Evolutionary conservation across 64 coral and sea anemone genomes (phyloP).

Genomic region (Trachythela sp.): DNA sequence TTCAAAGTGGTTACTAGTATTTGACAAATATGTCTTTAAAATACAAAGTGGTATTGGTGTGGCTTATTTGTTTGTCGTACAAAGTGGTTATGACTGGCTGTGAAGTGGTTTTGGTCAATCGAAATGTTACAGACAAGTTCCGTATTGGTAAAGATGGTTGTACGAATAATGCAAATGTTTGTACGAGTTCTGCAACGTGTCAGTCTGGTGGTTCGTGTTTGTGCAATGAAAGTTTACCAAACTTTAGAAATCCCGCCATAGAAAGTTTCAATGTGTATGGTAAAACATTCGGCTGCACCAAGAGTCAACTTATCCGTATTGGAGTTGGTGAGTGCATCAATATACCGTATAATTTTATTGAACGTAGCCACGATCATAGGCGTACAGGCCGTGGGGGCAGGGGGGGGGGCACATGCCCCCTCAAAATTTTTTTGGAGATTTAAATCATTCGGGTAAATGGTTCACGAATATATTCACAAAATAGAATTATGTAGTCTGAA

Average conservation of each 20-base stretch:
- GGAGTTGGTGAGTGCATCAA: background rate
- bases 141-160: background rate
- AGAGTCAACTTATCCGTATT: background rate
- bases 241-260: background rate
- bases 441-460: no score
- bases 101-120: background rate
- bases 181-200: background rate
- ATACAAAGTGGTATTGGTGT: no score
- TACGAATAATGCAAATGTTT: background rate
- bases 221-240: background rate
- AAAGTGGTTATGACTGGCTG: background rate
- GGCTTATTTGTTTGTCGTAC: background rate
- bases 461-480: no score
- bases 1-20: background rate
- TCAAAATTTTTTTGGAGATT: no score
- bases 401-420: no score
- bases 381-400: no score
- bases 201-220: background rate
- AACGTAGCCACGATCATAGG: no score
- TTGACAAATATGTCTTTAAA: background rate
- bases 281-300: background rate
- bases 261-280: background rate
- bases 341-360: no score
- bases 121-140: constrained; percentile 12
- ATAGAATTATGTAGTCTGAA: no score